Conservation (phyloP, 2,888 invertebrate species). For the Norana najaformis region DNA sequence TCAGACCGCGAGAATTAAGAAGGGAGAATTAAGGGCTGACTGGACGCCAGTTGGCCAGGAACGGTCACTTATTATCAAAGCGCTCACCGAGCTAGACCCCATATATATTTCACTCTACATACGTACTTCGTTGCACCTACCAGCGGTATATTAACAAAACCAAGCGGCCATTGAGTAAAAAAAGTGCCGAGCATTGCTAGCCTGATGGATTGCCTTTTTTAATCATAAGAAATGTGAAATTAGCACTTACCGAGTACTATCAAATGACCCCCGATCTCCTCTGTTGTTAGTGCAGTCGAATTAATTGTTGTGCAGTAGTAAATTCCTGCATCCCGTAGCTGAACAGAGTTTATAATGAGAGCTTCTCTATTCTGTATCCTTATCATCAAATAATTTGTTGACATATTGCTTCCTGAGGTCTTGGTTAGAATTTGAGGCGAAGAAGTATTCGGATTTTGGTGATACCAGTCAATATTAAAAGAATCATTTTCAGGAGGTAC, state of each 20-base stretch:
- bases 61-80: no score
- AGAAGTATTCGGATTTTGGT: not conserved
- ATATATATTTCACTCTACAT: no score
- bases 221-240: not conserved
- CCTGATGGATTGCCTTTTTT: not conserved
- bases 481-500: not conserved
- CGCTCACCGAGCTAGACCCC: no score
- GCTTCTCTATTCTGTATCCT: not conserved
- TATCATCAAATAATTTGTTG: not conserved
- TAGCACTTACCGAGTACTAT: not conserved
- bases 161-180: no score
- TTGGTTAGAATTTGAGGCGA: not conserved
- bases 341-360: not conserved
- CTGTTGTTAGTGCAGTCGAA: not conserved
- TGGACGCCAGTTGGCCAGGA: no score
- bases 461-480: not conserved
- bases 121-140: no score
- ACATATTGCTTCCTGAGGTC: not conserved
- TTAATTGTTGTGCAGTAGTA: not conserved
- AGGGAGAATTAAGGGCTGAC: no score
- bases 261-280: not conserved
- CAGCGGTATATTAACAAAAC: no score
- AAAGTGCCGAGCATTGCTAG: no score
- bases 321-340: not conserved
- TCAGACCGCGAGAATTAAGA: no score